Base-by-base conservation (phyloP, 1,140 invertebrate species). In the Bombus terrestris region DNA sequence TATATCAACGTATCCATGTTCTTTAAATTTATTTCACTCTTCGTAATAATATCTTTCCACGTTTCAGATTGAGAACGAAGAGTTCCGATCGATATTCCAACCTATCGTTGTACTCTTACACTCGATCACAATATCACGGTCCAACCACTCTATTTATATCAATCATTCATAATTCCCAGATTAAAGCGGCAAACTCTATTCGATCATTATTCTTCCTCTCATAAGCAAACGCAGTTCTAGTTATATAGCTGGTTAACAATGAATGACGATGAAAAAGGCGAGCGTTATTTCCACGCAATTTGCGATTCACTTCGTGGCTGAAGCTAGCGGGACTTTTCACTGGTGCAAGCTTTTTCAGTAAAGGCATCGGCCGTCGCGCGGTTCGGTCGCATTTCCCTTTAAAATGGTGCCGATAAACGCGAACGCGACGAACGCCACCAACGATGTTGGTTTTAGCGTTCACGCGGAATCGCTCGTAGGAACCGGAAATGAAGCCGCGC, bases 401-500 rank as follows among this genome's bases (percentile, higher is more conserved):
- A 88, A 88, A 88, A 86, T 86, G 80, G 80, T 68, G 59, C 18
- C 87, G 83, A 83, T 87, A 86, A 83, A 88, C 64, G 84, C 35
- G 57, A 72, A n/a, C 83, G 77, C 81, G 72, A n/a, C 81, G 72
- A 62, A 76, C 41, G 37, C 41, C 10, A 68, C 68, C 66, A 78
- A 53, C n/a, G 69, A 68, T 88, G 85, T 88, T 88, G 85, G 66
- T 78, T 88, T 86, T 86, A 86, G n/a, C 75, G 81, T 80, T 85
- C 83, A 53, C 83, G 83, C 83, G 83, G 79, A 86, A 85, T 88
- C 84, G 86, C 68, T 82, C 66, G 73, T 53, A 75, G 78, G 59
- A 82, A 78, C 77, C 85, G 87, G 87, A 88, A 88, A 88, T 88
- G 85, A 88, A 86, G 79, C 78, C 69, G 80, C 82, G 72, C 81